A percentile compares a stretch with the other conserved stretches of the same genome.
These are phyloP conservation scores for Prionailurus viverrinus DNA, from an alignment of 2,113 vertebrate species.

Conservation along the genomic window DNA sequence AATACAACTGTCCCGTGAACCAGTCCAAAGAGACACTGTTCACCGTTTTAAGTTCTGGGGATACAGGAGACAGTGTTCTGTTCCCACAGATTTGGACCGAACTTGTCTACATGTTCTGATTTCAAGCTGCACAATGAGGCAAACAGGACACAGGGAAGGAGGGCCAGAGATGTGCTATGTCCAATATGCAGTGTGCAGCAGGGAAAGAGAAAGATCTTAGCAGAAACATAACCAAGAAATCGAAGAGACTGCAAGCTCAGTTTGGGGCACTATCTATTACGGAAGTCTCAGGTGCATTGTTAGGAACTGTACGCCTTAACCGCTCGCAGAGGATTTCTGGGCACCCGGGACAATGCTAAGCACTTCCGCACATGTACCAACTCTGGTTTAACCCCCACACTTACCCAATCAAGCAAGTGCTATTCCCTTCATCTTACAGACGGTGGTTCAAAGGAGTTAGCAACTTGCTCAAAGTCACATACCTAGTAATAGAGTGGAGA, in stretches of 20 bases:
- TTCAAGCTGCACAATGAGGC: background rate
- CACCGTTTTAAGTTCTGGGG: slow-evolving; percentile 88
- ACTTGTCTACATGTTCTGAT: background rate
- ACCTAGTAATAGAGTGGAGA: background rate
- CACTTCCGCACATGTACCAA: background rate
- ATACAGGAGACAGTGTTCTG: background rate
- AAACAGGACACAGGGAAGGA: background rate
- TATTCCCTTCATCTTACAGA: background rate
- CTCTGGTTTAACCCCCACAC: background rate
- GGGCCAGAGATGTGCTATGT: background rate
- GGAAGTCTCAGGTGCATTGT: background rate
- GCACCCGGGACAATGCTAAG: background rate
- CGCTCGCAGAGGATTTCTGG: background rate
- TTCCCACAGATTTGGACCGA: background rate
- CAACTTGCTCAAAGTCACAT: background rate
- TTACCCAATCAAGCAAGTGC: background rate
- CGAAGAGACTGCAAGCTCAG: background rate
- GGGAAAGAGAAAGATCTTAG: background rate
- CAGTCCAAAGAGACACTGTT: slow-evolving; percentile 93
- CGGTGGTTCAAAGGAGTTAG: background rate
- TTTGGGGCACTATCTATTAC: background rate
- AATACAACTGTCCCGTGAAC: slow-evolving; percentile 93
- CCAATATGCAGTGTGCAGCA: background rate
- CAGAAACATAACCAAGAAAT: background rate
- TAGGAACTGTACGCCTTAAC: background rate